Evolutionary conservation across 1,140 invertebrate species (phyloP).

Genomic region (Rhagoletis pomonella): DNA sequence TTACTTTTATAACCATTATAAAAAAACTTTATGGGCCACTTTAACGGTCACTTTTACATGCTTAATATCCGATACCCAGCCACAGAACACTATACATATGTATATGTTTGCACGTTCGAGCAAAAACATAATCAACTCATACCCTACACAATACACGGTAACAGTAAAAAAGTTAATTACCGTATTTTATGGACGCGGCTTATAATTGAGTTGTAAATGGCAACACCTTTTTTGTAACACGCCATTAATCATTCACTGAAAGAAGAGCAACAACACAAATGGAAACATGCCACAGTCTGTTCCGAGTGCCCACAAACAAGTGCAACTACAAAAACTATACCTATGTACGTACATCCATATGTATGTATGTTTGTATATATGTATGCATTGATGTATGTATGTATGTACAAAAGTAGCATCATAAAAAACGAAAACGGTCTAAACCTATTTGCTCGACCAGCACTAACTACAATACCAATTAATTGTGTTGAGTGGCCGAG

Average conservation of each 20-base stretch:
- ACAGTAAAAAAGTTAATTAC: constrained; percentile 44
- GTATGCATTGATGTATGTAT: too few species aligned
- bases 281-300: background rate
- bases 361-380: too few species aligned
- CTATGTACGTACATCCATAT: background rate
- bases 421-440: constrained; percentile 12
- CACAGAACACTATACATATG: background rate
- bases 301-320: background rate
- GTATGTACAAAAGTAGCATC: background rate
- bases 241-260: constrained; percentile 26
- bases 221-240: constrained; percentile 46
- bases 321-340: background rate
- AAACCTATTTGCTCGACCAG: constrained; percentile 2
- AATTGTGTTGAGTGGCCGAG: background rate
- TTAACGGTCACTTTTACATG: constrained; percentile 3
- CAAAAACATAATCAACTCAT: background rate
- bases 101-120: background rate
- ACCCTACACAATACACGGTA: background rate
- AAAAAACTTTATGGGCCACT: constrained; percentile 11
- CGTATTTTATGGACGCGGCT: constrained; percentile 27
- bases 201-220: constrained; percentile 51
- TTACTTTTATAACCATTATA: constrained; percentile 29
- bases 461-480: background rate
- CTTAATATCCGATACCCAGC: background rate
- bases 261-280: background rate